phyloP scores from a whole-genome alignment of 1,140 invertebrate genomes.

The Leptestheria dahalacensis region DNA sequence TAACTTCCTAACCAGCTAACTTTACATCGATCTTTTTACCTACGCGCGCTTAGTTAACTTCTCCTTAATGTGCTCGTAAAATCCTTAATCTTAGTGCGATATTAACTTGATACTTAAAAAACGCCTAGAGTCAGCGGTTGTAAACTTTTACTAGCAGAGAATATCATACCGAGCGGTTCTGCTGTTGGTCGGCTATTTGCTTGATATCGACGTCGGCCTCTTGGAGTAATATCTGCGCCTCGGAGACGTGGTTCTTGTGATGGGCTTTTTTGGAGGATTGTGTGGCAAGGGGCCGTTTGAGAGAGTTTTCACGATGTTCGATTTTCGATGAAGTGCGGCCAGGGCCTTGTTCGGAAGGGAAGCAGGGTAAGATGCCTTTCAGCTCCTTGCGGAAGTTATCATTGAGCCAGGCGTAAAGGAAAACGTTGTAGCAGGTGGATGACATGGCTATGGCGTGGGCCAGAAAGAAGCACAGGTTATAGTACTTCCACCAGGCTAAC shows the following conservation, averaged over 20 bases:
- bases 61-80: too few species aligned
- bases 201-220: not conserved
- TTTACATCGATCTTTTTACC: too few species aligned
- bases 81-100: too few species aligned
- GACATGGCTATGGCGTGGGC: slow-evolving; percentile 68
- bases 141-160: too few species aligned
- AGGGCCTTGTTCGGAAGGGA: not conserved
- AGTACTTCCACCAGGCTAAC: slow-evolving; percentile 55
- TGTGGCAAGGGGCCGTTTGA: not conserved
- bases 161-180: too few species aligned
- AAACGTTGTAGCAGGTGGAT: slow-evolving; percentile 87
- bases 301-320: not conserved
- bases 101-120: too few species aligned
- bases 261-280: too few species aligned
- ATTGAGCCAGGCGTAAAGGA: slow-evolving; percentile 96
- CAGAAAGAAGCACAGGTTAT: slow-evolving; percentile 61
- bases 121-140: too few species aligned
- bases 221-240: not conserved
- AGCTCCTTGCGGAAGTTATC: slow-evolving; percentile 39
- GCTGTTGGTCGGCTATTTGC: too few species aligned
- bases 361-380: slow-evolving; percentile 3
- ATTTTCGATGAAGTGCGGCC: not conserved
- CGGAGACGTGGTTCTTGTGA: not conserved
- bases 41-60: too few species aligned
- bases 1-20: too few species aligned